Base-by-base conservation (phyloP, 2,888 invertebrate genomes). In the Bruchidius siliquastri region DNA sequence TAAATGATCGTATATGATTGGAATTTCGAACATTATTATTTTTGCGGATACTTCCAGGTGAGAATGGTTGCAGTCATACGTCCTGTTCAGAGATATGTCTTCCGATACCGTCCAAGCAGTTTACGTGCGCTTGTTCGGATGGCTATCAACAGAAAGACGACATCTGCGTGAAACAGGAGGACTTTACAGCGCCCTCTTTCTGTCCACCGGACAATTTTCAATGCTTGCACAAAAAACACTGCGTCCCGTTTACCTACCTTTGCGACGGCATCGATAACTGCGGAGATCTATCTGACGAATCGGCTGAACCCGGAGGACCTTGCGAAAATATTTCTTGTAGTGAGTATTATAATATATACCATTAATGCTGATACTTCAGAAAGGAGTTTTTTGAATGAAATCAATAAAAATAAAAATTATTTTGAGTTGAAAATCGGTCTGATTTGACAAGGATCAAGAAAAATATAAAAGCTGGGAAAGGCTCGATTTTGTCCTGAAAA, bases 241-340 rank as follows among this genome's bases (percentile, higher is more conserved):
- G 96, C 85, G 90, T 96, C 75, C 91, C 92, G 73, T 87, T 88
- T 72, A 88, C 90, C 80, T 92, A 90, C 83, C 85, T 92, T 73
- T 96, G 96, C 84, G 94, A 96, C 87, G 93, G 92, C 0, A 90
- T 91, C 78, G 88, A 88, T 72, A 93, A 96, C 85, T 96, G 95
- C 82, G 88, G 88, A 0, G 93, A 94, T 86, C 91, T 90, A 67
- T 90, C 92, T 67, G 95, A 96, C 86, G 95, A 95, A 86, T 90
- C 91, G 81, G 86, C 88, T 22, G 86, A 88, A 67, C 86, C 88
- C 0, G 87, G 88, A 32, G 94, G 93, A 1, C 88, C 89, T 8
- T 93, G 93, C 84, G 90, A 91, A 88, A 82, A 87, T 70, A 78
- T 83, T 0, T 79, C 80, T 3, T 86, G 86, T 76, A 81, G 80